Percentiles rank a stretch among this genome's conserved stretches.
Conservation (phyloP, 2,888 invertebrate species). For the Cotesia congregata region DNA sequence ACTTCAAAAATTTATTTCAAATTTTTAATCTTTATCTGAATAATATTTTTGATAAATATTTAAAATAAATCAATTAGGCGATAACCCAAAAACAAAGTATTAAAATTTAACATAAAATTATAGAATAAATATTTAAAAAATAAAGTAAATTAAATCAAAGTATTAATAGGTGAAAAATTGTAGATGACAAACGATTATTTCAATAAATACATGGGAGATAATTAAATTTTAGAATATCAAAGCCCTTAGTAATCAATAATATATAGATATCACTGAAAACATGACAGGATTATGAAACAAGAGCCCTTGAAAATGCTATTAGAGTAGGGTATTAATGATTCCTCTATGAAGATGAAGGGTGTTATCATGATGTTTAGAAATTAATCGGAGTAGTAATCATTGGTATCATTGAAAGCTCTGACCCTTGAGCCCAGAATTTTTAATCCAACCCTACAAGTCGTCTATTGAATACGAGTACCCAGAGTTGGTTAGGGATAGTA, state of each 20-base stretch:
- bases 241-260: not conserved
- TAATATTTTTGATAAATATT: too few species aligned
- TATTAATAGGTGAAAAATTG: too few species aligned
- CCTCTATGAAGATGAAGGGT: conserved; percentile 13
- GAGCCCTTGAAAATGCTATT: conserved; percentile 9
- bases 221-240: not conserved
- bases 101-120: too few species aligned
- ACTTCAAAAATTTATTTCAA: too few species aligned
- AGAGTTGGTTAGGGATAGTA: not conserved
- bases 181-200: too few species aligned
- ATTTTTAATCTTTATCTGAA: too few species aligned
- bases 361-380: conserved; percentile 30
- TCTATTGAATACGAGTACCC: conserved; percentile 5
- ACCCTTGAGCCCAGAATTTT: conserved; percentile 3
- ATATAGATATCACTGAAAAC: not conserved
- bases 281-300: conserved; percentile 3
- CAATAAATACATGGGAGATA: too few species aligned
- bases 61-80: too few species aligned
- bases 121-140: too few species aligned
- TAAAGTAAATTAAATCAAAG: too few species aligned
- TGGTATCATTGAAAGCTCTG: conserved; percentile 11
- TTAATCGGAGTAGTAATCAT: conserved; percentile 28
- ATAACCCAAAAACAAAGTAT: too few species aligned
- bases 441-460: not conserved
- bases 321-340: conserved; percentile 6